Conservation (phyloP, 2,888 invertebrate genomes). For the Synanthedon formicaeformis region DNA sequence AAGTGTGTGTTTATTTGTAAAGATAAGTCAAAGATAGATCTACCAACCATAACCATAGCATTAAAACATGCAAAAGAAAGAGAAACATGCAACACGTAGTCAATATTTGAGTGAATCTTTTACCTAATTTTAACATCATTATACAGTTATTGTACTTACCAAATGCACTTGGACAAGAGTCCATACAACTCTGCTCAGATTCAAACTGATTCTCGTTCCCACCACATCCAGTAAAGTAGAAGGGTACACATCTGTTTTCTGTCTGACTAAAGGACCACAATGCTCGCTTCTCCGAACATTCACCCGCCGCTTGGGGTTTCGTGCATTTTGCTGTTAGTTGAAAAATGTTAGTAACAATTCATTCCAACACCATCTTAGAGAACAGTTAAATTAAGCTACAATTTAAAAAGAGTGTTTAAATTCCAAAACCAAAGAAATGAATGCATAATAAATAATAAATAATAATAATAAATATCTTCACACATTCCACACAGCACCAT, state of each 20-base stretch:
- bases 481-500: too few relatives aligned
- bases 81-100: too few relatives aligned
- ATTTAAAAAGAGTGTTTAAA: background rate
- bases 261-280: conserved; percentile 88
- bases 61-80: too few relatives aligned
- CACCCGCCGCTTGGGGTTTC: conserved; percentile 80
- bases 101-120: too few relatives aligned
- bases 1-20: too few relatives aligned
- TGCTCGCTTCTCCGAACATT: conserved; percentile 80
- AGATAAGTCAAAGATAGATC: too few relatives aligned
- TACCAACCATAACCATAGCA: too few relatives aligned
- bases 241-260: conserved; percentile 90
- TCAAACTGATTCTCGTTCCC: conserved; percentile 90
- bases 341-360: conserved; percentile 30
- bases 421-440: too few relatives aligned
- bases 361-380: background rate
- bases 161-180: conserved; percentile 81
- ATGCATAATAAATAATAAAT: too few relatives aligned
- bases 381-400: background rate
- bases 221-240: conserved; percentile 92
- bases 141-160: conserved; percentile 70
- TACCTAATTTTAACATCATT: too few relatives aligned
- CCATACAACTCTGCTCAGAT: conserved; percentile 78
- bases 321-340: conserved; percentile 77
- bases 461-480: too few relatives aligned